Percentiles rank a stretch among this genome's conserved stretches.
Evolutionary conservation across 2,113 vertebrate species (phyloP).

Genomic region (Girardinichthys multiradiatus): DNA sequence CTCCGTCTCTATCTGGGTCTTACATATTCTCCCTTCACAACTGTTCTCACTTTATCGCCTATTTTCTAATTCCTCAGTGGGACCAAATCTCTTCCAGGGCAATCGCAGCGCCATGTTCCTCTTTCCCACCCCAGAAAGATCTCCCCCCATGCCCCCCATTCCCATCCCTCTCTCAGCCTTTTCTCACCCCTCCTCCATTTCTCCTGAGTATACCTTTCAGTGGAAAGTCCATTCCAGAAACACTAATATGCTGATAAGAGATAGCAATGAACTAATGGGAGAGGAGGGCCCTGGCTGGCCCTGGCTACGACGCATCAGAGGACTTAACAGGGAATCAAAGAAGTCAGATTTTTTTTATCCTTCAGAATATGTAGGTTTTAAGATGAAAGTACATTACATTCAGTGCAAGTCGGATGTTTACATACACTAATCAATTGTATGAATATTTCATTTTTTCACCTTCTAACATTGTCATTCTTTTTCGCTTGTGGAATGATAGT

Average conservation of each 20-base stretch:
- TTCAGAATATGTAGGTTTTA: neutral
- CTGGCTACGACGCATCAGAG: constrained; percentile 32
- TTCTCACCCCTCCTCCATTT: neutral
- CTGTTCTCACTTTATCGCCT: constrained; percentile 26
- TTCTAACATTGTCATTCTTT: neutral
- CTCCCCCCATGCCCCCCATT: neutral
- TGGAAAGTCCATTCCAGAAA: constrained; percentile 32
- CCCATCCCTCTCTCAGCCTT: neutral
- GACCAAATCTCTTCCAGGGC: constrained; percentile 39
- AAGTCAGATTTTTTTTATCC: neutral
- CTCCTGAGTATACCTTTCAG: constrained; percentile 31
- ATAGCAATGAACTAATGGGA: constrained; percentile 44
- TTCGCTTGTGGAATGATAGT: neutral
- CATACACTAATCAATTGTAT: neutral
- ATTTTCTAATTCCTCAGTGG: constrained; percentile 7
- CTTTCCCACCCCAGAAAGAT: neutral
- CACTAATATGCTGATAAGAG: constrained; percentile 46
- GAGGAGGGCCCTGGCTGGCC: constrained; percentile 21
- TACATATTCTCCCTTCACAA: constrained; percentile 6
- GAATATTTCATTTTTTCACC: neutral
- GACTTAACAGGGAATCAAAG: constrained; percentile 6
- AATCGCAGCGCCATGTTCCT: constrained; percentile 18
- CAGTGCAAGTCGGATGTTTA: neutral
- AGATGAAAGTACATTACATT: neutral
- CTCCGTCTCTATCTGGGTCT: constrained; percentile 33